Conservation (phyloP, 2,888 invertebrate species). For the Netelia inedita region DNA sequence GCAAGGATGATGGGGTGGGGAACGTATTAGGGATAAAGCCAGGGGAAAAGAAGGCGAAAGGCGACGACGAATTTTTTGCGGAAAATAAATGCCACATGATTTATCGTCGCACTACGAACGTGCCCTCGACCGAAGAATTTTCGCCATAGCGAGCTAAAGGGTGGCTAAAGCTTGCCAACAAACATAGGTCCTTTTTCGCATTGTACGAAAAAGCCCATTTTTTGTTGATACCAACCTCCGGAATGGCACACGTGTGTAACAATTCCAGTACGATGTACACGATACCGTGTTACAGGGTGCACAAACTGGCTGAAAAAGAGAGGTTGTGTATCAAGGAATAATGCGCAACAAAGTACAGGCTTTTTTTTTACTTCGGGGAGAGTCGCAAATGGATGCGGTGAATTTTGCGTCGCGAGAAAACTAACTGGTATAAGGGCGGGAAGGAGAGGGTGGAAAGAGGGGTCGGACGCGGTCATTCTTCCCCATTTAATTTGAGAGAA, state of each 20-base stretch:
- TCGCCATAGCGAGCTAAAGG: not conserved
- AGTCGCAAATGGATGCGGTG: slow-evolving; percentile 34
- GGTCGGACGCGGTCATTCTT: slow-evolving; percentile 54
- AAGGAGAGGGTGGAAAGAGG: not conserved
- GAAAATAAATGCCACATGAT: slow-evolving; percentile 54
- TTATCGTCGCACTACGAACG: slow-evolving; percentile 35
- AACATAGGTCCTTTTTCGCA: slow-evolving; percentile 38
- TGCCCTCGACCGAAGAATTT: slow-evolving; percentile 43
- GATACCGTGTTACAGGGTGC: not conserved
- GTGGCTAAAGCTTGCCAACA: slow-evolving; percentile 36
- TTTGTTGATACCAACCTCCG: not conserved
- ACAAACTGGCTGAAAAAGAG: not conserved
- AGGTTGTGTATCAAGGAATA: slow-evolving; percentile 1
- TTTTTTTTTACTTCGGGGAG: slow-evolving; percentile 28
- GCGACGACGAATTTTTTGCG: slow-evolving; percentile 23
- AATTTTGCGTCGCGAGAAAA: slow-evolving; percentile 46
- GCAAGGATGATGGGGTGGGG: slow-evolving; percentile 1
- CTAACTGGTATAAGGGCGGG: not conserved
- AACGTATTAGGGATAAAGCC: slow-evolving; percentile 3
- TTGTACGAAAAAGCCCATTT: slow-evolving; percentile 38
- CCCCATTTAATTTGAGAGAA: slow-evolving; percentile 66
- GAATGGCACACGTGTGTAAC: no score
- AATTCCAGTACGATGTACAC: not conserved
- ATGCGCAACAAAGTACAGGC: not conserved
- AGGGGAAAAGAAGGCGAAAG: slow-evolving; percentile 4